Conservation (phyloP, 2,113 vertebrate genomes). For the Pristiophorus japonicus region DNA sequence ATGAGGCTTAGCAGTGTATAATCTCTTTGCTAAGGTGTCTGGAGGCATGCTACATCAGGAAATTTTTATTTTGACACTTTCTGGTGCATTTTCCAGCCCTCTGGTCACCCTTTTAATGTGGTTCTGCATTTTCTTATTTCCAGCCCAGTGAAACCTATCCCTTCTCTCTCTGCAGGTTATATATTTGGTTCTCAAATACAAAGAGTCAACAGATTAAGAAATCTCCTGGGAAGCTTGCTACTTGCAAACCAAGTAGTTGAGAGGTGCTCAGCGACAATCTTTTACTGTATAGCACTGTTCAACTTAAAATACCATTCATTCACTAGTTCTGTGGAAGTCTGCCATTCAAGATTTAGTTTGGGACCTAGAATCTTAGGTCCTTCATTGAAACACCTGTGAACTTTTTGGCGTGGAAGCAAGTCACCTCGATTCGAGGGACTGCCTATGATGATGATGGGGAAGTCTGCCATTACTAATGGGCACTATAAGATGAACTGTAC, state of each 20-base stretch:
- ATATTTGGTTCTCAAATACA: neutral
- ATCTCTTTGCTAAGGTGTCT: neutral
- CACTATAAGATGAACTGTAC: neutral
- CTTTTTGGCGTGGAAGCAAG: too few relatives aligned
- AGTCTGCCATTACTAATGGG: neutral
- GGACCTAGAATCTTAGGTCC: too few relatives aligned
- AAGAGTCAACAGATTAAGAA: neutral
- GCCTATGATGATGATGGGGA: too few relatives aligned
- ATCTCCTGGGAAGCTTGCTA: neutral
- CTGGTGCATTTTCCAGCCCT: neutral
- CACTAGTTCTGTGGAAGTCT: neutral
- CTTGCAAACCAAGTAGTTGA: neutral
- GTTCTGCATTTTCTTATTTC: neutral
- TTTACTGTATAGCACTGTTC: neutral
- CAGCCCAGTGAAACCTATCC: neutral
- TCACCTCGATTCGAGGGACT: too few relatives aligned
- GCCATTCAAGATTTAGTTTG: too few relatives aligned
- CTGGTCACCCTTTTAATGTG: neutral
- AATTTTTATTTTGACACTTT: too few relatives aligned
- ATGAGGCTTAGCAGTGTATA: neutral
- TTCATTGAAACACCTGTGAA: too few relatives aligned
- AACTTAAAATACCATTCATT: neutral
- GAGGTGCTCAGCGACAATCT: neutral
- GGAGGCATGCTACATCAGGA: neutral
- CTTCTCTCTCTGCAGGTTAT: neutral